Base-by-base conservation (phyloP, 2,888 invertebrate genomes). In the Coelinius sp. region DNA sequence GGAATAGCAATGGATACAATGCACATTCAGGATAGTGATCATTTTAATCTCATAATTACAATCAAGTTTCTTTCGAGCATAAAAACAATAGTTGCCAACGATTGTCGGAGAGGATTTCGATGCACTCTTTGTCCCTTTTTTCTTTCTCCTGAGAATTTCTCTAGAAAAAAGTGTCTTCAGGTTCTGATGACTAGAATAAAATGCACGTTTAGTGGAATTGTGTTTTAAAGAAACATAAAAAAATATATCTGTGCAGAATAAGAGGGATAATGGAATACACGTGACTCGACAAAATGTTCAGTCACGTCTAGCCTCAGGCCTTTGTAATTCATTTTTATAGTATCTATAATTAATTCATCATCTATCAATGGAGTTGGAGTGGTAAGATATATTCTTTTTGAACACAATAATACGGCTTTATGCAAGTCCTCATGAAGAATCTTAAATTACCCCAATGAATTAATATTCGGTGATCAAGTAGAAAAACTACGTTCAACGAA, bases 11-110 rank as follows among this genome's bases (percentile, higher is more conserved):
- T 20, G 56, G 65, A 46, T 46, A 62, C 56, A 74, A 76, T 78
- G 77, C 77, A 76, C 77, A 78, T 78, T 78, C 77, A 71, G 75
- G 75, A 73, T 73, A 53, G 68, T 73, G 73, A 73, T 74, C 56
- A 71, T 70, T 76, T 76, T 71, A 75, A 73, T 75, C 14, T 27
- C 27, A 59, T 38, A 63, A 63, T 41, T 63, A 63, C 63, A 63
- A 41, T 59, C 10, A 35, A 41, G 7, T 63, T 38, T 20, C 22
- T 63, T 41, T 17, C 20, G 35, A 59, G 8, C 8, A 22, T n/a
- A 35, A 7, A 14, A 27, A 27, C 5, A 14, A 27, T 56, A 24
- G 17, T 20, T 49, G 7, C 20, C 20, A 24, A 17, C 10, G 22
- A 20, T 52, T 22, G 6, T 35, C 14, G 20, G 17, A 35, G 22